phyloP scores from a whole-genome alignment of 2,797 vertebrate genomes.

The Eremophila alpestris region DNA sequence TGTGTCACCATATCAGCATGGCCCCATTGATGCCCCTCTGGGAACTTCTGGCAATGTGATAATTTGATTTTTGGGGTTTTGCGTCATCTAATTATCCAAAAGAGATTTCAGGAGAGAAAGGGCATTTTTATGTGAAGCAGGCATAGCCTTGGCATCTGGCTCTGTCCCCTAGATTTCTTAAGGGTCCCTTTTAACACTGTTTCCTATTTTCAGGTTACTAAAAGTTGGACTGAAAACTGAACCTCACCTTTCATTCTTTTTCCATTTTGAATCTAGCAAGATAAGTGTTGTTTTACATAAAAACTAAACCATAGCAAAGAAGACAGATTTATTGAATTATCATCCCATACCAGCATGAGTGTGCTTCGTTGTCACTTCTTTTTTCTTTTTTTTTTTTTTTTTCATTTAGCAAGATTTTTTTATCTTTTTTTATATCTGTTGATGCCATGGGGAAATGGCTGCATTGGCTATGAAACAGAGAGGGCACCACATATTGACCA shows the following conservation, averaged over 20 bases:
- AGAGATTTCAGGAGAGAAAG: background rate
- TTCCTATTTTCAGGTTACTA: background rate
- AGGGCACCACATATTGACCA: conserved; percentile 53
- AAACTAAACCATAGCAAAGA: conserved; percentile 36
- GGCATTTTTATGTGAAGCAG: background rate
- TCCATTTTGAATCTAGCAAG: conserved; percentile 26
- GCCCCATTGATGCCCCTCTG: background rate
- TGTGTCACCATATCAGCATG: background rate
- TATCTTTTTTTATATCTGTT: background rate
- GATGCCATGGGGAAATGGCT: conserved; percentile 47
- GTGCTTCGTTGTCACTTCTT: conserved; percentile 31
- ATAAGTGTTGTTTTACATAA: conserved; percentile 54
- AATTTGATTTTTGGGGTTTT: background rate
- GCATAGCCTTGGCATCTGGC: background rate
- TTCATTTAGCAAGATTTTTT: background rate
- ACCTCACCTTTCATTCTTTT: conserved; percentile 2
- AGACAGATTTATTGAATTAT: conserved; percentile 72
- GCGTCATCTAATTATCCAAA: background rate
- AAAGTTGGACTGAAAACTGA: conserved; percentile 2
- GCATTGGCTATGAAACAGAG: conserved; percentile 51
- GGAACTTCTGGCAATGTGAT: background rate
- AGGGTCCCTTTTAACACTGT: background rate
- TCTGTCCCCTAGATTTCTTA: background rate
- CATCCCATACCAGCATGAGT: conserved; percentile 57
- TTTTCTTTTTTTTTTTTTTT: conserved; percentile 39